Conservation (phyloP, 2,888 invertebrate species). For the Cryptophagus acutangulus region DNA sequence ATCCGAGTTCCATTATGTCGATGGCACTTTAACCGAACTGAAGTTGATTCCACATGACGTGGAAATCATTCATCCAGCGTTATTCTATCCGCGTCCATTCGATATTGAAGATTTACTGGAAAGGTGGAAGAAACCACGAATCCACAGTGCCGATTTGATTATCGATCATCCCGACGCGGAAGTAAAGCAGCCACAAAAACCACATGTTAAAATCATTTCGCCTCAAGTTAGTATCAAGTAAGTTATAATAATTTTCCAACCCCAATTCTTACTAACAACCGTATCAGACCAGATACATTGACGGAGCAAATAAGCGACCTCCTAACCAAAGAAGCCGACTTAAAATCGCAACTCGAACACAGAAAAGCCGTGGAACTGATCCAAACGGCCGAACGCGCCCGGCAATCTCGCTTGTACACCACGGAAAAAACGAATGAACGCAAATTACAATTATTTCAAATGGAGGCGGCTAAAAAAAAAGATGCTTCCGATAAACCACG, state of each 20-base stretch:
- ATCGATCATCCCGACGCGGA: constrained; percentile 16
- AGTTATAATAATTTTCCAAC: no score
- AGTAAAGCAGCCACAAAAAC: constrained; percentile 6
- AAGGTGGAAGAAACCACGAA: no score
- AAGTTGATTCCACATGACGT: constrained; percentile 64
- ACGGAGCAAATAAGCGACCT: constrained; percentile 14
- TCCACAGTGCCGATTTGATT: no score
- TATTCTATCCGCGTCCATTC: constrained; percentile 58
- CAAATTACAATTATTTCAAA: not conserved
- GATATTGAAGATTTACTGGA: constrained; percentile 41
- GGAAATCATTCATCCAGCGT: constrained; percentile 57
- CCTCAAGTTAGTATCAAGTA: no score
- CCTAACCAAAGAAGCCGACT: constrained; percentile 28
- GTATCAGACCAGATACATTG: no score
- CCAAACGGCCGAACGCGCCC: constrained; percentile 50
- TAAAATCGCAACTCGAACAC: constrained; percentile 27
- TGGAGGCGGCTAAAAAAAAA: not conserved
- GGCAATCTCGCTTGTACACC: constrained; percentile 42
- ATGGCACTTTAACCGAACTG: constrained; percentile 64
- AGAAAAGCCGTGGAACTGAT: constrained; percentile 41
- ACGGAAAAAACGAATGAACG: constrained; percentile 23
- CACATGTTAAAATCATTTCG: no score
- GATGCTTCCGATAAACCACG: no score
- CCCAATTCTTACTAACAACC: no score
- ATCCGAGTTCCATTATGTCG: constrained; percentile 66